Evolutionary conservation across 2,797 vertebrate genomes (phyloP).

Genomic region (Premnoplex brunnescens): DNA sequence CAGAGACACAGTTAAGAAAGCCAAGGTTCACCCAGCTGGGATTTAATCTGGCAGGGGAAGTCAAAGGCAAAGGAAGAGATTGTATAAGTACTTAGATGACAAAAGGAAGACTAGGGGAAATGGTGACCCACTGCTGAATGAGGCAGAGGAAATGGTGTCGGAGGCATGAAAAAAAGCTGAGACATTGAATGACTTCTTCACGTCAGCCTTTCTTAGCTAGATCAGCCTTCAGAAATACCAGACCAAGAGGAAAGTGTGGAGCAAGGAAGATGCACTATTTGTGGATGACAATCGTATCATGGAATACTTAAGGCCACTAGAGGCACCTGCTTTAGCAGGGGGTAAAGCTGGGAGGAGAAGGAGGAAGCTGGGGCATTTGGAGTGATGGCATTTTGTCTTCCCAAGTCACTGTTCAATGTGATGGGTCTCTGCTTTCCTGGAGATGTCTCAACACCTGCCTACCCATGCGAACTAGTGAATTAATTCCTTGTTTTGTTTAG

Average conservation of each 20-base stretch:
- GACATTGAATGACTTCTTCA: background rate
- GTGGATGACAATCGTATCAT: background rate
- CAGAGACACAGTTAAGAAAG: background rate
- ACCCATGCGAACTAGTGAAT: background rate
- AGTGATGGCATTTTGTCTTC: background rate
- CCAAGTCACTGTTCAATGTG: background rate
- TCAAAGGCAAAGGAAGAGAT: background rate
- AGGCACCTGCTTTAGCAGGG: fast-evolving
- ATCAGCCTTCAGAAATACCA: background rate
- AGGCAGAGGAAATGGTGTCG: fast-evolving
- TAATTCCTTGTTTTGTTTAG: background rate
- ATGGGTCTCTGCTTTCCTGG: background rate
- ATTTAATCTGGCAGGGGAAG: background rate
- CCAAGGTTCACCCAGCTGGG: background rate
- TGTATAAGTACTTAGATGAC: background rate
- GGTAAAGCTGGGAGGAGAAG: background rate
- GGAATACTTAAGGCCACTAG: background rate
- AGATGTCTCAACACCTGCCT: background rate
- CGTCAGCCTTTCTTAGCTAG: background rate
- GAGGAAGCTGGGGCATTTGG: fast-evolving
- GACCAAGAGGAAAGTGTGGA: background rate
- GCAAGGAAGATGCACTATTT: background rate
- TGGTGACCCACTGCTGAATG: background rate
- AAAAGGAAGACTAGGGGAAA: background rate
- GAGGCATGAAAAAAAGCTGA: background rate